Base-by-base conservation (phyloP, 2,113 vertebrate genomes). In the Eudorcas thomsonii region DNA sequence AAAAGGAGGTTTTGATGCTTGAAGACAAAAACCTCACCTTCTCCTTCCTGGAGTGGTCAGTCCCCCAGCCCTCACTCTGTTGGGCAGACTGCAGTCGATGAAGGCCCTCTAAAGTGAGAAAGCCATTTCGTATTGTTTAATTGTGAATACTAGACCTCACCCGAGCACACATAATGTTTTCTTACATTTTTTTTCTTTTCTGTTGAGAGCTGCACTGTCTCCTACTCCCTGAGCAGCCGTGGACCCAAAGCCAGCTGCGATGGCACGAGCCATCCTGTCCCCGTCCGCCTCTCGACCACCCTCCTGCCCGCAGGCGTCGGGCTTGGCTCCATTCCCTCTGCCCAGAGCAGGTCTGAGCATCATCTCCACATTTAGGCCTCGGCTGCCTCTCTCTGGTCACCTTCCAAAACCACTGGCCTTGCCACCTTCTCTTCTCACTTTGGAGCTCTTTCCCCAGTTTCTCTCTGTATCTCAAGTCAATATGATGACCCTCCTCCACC, bases 321-420 rank as follows among this genome's bases (percentile, higher is more conserved):
- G 88, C 80, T 55, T 13, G 52, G 80, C 48, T 67, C 39, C 8
- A 2, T 23, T 3, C 60, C 71, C 67, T 26, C 71, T 6, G 23
- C 91, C 54, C 67, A 45, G 30, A 25, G 52, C 48, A 5, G 33
- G 39, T 33, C n/a, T 11, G 25, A 88, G 88, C 88, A 86, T 15
- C 83, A 33, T 30, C 59, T 59, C 60, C 52, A 57, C 45, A 23
- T 7, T 52, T 1, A 55, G 83, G 88, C 88, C 81, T 92, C 6
- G 0, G 67, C 87, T 88, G 87, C 85, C 91, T 86, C 92, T 95
- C 90, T 26, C 67, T 81, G 82, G 87, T 67, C 39, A 36, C 39
- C 83, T 87, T 93, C 88, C 50, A 78, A 77, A 45, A 16, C 23
- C 97, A 83, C 74, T 4, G 26, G 26, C 82, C 87, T 96, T 50